phyloP scores from a whole-genome alignment of 2,113 vertebrate species.

The Salvelinus fontinalis region DNA sequence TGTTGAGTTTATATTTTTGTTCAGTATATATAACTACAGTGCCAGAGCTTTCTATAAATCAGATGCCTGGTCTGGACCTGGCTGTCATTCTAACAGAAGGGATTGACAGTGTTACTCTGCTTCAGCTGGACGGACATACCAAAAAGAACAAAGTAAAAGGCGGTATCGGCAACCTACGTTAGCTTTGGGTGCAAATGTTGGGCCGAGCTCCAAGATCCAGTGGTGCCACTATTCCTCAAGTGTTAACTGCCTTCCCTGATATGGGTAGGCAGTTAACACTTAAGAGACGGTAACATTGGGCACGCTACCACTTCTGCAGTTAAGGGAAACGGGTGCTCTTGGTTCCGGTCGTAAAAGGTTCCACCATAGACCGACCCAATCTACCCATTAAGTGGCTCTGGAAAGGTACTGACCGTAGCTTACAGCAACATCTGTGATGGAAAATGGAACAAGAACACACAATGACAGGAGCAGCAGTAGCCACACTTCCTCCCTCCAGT shows the following conservation, averaged over 20 bases:
- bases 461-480: constrained; percentile 22
- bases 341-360: constrained; percentile 37
- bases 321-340: constrained; percentile 28
- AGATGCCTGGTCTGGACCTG: constrained; percentile 18
- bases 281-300: neutral
- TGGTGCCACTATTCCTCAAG: constrained; percentile 4
- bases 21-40: constrained; percentile 47
- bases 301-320: neutral
- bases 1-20: too few species aligned
- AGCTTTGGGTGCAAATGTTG: constrained; percentile 11
- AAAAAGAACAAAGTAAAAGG: neutral
- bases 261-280: neutral
- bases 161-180: neutral
- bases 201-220: constrained; percentile 17
- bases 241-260: constrained; percentile 9
- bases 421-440: constrained; percentile 64
- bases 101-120: constrained; percentile 9
- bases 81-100: neutral
- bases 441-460: constrained; percentile 64
- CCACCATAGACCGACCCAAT: constrained; percentile 33
- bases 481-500: neutral
- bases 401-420: constrained; percentile 48
- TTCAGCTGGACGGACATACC: neutral
- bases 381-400: constrained; percentile 10
- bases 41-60: constrained; percentile 55